These are phyloP conservation scores for Chaunax sp. DNA, from an alignment of 2,797 vertebrate species.

Conservation along the genomic window DNA sequence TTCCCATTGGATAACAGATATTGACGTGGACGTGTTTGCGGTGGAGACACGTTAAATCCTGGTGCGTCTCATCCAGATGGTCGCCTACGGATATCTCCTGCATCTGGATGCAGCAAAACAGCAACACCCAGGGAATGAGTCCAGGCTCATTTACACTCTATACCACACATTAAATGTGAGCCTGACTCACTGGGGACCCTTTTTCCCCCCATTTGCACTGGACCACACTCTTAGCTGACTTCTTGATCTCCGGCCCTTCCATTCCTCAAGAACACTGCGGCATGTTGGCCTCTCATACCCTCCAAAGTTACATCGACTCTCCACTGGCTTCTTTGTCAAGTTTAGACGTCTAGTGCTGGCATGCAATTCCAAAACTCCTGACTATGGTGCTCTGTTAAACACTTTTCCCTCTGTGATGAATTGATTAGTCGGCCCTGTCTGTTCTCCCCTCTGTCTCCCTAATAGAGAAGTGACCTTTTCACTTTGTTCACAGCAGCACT, in stretches of 20 bases:
- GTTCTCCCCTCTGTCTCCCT: conserved; percentile 9
- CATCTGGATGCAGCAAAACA: too few species aligned
- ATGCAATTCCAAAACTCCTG: conserved; percentile 15
- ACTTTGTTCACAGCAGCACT: conserved; percentile 23
- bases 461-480: conserved; percentile 44
- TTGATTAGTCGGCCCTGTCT: conserved; percentile 25
- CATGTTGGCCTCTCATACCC: conserved; percentile 11
- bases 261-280: conserved; percentile 14
- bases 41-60: too few species aligned
- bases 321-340: conserved; percentile 26
- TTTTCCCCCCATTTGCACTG: conserved; percentile 10
- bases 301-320: conserved; percentile 1
- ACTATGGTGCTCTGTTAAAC: neutral
- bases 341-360: conserved; percentile 27
- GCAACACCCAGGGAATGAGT: too few species aligned
- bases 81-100: too few species aligned
- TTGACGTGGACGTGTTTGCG: too few species aligned
- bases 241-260: conserved; percentile 22
- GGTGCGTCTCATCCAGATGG: too few species aligned
- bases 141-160: neutral
- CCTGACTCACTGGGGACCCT: neutral
- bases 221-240: conserved; percentile 3
- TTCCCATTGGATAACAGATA: too few species aligned
- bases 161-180: conserved; percentile 25
- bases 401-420: conserved; percentile 20